Base-by-base conservation (phyloP, 2,888 invertebrate genomes). In the Athetis lepigone region DNA sequence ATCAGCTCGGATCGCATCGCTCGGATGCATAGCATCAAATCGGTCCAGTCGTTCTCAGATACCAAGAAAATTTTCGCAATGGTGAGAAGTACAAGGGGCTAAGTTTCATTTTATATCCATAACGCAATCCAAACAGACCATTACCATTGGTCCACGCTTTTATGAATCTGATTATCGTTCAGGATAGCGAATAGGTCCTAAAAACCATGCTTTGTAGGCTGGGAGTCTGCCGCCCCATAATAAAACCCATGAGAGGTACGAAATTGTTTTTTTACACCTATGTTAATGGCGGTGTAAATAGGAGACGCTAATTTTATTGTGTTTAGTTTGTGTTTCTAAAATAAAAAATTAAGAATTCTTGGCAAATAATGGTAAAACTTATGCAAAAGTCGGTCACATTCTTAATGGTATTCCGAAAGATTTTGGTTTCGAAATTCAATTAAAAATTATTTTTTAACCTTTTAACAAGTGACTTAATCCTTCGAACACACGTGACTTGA, bases 251-350 rank as follows among this genome's bases (percentile, higher is more conserved):
- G 57, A 69, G 75, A 69, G 43, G 56, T 8, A 27, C 5, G 19
- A 54, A 43, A 69, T 39, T 39, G 40, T 19, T 27, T 57, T 69
- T 69, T 71, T 7, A 33, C 70, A 54, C 55, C 43, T 54, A 25
- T 37, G 0, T 7, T 33, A 69, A 61, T 57, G 29, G 56, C 43
- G 8, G 25, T 70, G 37, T 75, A 69, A 69, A 75, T 49, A 19
- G 19, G 3, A 45, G 42, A 42, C 16, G 61, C 40, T 69, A 75
- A 69, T n/a, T n/a, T n/a, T n/a, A n/a, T 75, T 69, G 27, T 46
- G 1, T 0, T 5, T 7, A 37, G 54, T 51, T 51, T 13, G 51
- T 27, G 37, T 65, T 21, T 49, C 11, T n/a, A n/a, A n/a, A n/a
- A 25, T 25, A 25, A 4, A 47, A 25, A 3, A 25, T 25, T 25